phyloP scores from a whole-genome alignment of 37 sponge, comb jelly and placozoan species.

The Hormiphora californensis region DNA sequence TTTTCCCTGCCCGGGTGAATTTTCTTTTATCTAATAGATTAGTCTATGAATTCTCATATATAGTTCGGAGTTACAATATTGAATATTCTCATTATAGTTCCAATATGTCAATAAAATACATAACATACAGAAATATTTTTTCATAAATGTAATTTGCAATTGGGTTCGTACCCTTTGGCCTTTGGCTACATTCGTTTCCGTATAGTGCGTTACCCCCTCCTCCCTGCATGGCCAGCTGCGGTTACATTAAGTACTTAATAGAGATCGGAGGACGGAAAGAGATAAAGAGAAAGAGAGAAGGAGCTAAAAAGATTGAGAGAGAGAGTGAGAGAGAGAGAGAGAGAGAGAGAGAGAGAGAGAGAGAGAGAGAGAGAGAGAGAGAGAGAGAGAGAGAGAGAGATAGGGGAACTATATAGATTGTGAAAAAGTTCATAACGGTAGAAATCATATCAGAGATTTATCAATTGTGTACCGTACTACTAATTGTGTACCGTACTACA shows the following conservation, averaged over 20 bases:
- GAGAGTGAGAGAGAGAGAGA: not conserved
- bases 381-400: not conserved
- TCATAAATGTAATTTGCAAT: too few species aligned
- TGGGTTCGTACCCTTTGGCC: not conserved
- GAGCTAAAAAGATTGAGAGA: not conserved
- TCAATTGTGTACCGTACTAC: too few species aligned
- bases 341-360: not conserved
- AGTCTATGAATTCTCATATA: too few species aligned
- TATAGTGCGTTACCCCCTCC: not conserved
- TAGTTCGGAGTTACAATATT: too few species aligned
- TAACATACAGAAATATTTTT: too few species aligned
- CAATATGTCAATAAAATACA: too few species aligned
- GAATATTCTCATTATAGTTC: too few species aligned
- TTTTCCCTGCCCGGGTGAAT: too few species aligned
- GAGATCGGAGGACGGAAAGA: not conserved
- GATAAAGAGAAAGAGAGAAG: not conserved
- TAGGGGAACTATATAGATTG: not conserved
- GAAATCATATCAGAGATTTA: too few species aligned
- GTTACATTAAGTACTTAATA: not conserved
- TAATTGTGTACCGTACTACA: too few species aligned
- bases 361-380: not conserved
- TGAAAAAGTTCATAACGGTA: too few species aligned
- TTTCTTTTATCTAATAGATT: too few species aligned
- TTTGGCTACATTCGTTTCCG: not conserved
- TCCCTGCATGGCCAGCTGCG: not conserved